Percentiles rank a stretch among this genome's conserved stretches.
These are phyloP conservation scores for Trochalopteron elliotii DNA, from an alignment of 2,113 vertebrate species.

Conservation along the genomic window DNA sequence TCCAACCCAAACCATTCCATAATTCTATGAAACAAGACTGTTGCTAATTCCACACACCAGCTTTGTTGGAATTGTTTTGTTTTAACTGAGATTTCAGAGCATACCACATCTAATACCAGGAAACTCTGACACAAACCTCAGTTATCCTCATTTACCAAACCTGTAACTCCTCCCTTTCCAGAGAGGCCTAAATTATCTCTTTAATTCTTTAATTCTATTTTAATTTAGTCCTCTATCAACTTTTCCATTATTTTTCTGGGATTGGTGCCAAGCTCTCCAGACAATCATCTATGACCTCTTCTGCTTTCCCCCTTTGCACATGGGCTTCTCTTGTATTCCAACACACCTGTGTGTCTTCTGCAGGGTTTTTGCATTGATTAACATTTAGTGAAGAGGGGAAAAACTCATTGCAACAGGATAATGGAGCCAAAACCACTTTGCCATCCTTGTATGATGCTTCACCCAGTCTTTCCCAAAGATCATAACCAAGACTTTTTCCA, in stretches of 20 bases:
- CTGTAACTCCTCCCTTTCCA: not conserved
- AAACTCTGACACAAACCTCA: not conserved
- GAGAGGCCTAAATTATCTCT: not conserved
- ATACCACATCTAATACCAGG: not conserved
- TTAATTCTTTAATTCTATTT: not conserved
- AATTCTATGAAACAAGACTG: not conserved
- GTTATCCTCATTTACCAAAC: not conserved
- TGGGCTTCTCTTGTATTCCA: accelerated
- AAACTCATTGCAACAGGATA: not conserved
- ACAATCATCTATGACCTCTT: not conserved
- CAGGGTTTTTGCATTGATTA: not conserved
- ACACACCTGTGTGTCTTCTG: too few relatives aligned
- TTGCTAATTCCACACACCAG: not conserved
- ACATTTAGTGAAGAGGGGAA: not conserved
- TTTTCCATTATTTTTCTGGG: not conserved
- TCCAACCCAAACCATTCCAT: not conserved
- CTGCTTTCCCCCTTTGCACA: not conserved
- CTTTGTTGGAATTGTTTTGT: not conserved
- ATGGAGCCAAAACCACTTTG: not conserved
- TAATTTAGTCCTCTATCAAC: not conserved
- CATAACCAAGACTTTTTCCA: not conserved
- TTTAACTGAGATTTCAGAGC: not conserved
- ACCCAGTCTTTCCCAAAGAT: not conserved
- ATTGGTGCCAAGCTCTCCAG: not conserved
- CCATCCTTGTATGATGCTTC: not conserved